A percentile compares a stretch with the other conserved stretches of the same genome.
Evolutionary conservation across 2,888 invertebrate genomes (phyloP).

Genomic region (Drosophila rubida): DNA sequence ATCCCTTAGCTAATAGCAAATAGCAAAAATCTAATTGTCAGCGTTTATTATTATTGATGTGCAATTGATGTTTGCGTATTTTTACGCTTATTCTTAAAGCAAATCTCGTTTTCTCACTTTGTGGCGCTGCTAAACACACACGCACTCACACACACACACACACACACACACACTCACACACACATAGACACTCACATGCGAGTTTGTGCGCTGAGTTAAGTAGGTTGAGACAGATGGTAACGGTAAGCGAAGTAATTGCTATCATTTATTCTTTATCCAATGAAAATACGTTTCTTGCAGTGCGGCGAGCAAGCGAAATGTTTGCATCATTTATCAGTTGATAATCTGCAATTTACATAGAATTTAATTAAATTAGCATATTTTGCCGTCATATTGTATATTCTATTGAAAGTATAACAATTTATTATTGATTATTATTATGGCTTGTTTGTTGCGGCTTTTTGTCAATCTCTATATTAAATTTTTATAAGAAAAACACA

Average conservation of each 20-base stretch:
- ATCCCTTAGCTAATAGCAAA: slow-evolving; percentile 71
- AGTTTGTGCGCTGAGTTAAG: slow-evolving; percentile 27
- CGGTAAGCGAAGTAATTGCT: slow-evolving; percentile 33
- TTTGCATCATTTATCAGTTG: slow-evolving; percentile 47
- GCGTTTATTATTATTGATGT: slow-evolving; percentile 72
- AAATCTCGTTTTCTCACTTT: slow-evolving; percentile 27
- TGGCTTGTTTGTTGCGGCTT: slow-evolving; percentile 85
- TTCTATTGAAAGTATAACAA: slow-evolving; percentile 51
- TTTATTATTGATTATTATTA: slow-evolving; percentile 63
- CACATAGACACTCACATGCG: neutral
- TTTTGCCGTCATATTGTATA: slow-evolving; percentile 57
- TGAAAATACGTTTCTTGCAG: slow-evolving; percentile 7
- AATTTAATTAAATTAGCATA: slow-evolving; percentile 76
- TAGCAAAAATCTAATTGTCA: slow-evolving; percentile 71
- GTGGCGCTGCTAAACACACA: slow-evolving; percentile 23
- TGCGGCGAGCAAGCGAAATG: slow-evolving; percentile 15
- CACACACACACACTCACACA: neutral
- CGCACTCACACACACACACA: neutral
- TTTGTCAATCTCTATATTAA: slow-evolving; percentile 79
- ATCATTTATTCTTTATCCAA: slow-evolving; percentile 33
- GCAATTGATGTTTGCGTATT: slow-evolving; percentile 67
- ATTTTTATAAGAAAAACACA: slow-evolving; percentile 49
- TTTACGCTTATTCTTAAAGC: slow-evolving; percentile 54
- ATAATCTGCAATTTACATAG: slow-evolving; percentile 55
- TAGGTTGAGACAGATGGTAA: slow-evolving; percentile 14